phyloP scores from a whole-genome alignment of 2,113 vertebrate species.

The Suricata suricatta region DNA sequence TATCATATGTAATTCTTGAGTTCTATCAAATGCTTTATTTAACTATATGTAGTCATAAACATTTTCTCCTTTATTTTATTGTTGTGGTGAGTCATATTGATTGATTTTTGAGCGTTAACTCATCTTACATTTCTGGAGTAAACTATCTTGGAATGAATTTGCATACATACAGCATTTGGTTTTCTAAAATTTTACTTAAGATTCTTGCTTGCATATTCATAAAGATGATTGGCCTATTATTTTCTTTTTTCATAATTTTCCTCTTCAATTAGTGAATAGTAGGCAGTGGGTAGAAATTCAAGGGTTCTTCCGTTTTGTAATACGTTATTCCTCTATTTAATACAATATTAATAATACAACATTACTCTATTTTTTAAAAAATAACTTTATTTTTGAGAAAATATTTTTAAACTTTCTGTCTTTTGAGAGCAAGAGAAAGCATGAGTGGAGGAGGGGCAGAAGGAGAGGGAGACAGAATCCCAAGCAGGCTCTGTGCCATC shows the following conservation, averaged over 20 bases:
- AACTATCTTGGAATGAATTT: not conserved
- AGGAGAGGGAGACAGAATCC: not conserved
- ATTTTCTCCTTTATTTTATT: not conserved
- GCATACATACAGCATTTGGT: not conserved
- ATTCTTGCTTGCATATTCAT: not conserved
- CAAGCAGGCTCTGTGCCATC: not conserved
- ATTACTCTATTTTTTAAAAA: not conserved
- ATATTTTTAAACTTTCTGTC: not conserved
- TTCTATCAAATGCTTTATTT: not conserved
- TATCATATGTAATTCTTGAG: not conserved
- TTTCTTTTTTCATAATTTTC: slow-evolving; percentile 1
- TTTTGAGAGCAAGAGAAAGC: not conserved
- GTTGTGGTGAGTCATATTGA: not conserved
- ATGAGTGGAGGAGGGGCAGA: not conserved
- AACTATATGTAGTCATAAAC: not conserved
- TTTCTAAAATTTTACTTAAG: not conserved
- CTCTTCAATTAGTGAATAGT: not conserved
- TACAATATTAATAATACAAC: not conserved
- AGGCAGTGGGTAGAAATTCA: not conserved
- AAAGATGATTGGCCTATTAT: not conserved
- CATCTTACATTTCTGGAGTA: not conserved
- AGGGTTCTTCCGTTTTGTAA: not conserved
- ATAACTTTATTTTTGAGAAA: not conserved
- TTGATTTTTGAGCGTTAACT: not conserved
- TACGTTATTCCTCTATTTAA: not conserved